Evolutionary conservation across 2,797 vertebrate genomes (phyloP).

Genomic region (Halcyon smyrnensis): DNA sequence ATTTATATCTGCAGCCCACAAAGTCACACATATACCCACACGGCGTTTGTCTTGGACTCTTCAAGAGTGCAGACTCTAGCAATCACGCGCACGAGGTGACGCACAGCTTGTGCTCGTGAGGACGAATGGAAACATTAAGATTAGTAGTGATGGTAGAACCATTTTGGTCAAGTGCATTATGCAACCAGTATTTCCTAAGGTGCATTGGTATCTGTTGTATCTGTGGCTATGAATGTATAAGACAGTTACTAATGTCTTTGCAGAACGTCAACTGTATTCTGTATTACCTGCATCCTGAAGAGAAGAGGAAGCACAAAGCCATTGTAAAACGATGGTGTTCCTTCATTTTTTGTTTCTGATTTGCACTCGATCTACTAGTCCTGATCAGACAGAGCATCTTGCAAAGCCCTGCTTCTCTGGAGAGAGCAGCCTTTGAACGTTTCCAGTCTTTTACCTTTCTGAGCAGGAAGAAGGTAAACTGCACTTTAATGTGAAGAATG

Average conservation of each 20-base stretch:
- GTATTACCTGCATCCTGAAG: neutral
- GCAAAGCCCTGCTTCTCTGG: neutral
- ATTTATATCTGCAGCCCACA: constrained; percentile 22
- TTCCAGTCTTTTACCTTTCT: neutral
- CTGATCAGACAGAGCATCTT: neutral
- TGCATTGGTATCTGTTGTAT: neutral
- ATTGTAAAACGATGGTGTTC: neutral
- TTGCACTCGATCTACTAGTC: neutral
- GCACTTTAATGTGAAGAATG: fast-evolving
- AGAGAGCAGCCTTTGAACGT: neutral
- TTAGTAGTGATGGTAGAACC: fast-evolving
- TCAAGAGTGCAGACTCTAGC: neutral
- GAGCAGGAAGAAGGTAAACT: neutral
- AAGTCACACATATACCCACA: neutral
- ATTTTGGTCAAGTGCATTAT: neutral
- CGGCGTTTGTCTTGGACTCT: neutral
- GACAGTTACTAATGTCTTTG: fast-evolving
- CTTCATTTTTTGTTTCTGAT: neutral
- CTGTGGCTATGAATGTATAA: neutral
- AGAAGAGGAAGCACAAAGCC: neutral
- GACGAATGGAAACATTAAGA: neutral
- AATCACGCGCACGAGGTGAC: neutral
- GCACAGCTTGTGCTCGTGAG: fast-evolving
- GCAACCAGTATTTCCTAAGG: neutral
- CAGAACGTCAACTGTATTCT: no score